Conservation (phyloP, 2,888 invertebrate species). For the Bugulina stolonifera region DNA sequence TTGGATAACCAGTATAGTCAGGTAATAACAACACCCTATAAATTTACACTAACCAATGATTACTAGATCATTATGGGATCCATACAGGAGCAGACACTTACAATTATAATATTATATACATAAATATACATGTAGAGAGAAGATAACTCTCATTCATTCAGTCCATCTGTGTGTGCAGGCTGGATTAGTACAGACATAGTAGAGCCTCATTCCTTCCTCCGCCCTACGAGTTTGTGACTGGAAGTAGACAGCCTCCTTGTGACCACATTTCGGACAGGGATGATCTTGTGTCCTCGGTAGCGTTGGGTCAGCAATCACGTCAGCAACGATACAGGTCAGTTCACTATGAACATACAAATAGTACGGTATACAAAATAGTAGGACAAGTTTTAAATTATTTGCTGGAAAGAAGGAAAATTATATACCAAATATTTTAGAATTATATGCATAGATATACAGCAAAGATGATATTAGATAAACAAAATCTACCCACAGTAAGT, state of each 20-base stretch:
- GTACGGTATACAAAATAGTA: not conserved
- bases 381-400: too few species aligned
- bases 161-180: slow-evolving; percentile 94
- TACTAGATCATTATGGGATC: too few species aligned
- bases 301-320: slow-evolving; percentile 96
- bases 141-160: slow-evolving; percentile 59
- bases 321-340: slow-evolving; percentile 93
- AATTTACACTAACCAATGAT: too few species aligned
- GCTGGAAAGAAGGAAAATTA: too few species aligned
- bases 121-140: not conserved
- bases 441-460: too few species aligned
- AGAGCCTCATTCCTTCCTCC: slow-evolving; percentile 94
- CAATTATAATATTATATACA: too few species aligned
- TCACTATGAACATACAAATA: slow-evolving; percentile 63
- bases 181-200: slow-evolving; percentile 88
- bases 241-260: slow-evolving; percentile 96
- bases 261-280: slow-evolving; percentile 90
- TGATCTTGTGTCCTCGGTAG: slow-evolving; percentile 96
- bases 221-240: slow-evolving; percentile 93
- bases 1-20: too few species aligned
- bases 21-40: too few species aligned
- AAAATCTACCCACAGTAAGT: too few species aligned
- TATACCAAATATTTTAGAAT: too few species aligned
- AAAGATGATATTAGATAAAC: too few species aligned
- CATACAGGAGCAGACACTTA: too few species aligned